Evolutionary conservation across 2,113 vertebrate species (phyloP).

Genomic region (Melanostigma gelatinosum): DNA sequence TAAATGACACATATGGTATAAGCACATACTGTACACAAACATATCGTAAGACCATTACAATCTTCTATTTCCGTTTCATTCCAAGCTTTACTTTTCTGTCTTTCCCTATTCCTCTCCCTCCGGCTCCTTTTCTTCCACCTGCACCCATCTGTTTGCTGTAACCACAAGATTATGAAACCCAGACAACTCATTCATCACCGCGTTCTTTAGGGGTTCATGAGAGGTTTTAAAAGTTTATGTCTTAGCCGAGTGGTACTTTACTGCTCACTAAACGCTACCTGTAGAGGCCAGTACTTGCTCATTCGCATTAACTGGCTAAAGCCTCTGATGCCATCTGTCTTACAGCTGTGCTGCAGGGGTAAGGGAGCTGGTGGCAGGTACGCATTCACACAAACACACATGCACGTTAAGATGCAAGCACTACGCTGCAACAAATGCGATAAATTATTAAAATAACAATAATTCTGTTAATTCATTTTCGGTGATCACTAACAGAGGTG

Average conservation of each 20-base stretch:
- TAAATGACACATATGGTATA: not conserved
- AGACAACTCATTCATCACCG: not conserved
- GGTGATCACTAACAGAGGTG: not conserved
- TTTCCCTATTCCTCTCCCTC: not conserved
- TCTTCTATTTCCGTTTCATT: not conserved
- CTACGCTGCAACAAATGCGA: slow-evolving; percentile 9
- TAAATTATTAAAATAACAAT: slow-evolving; percentile 24
- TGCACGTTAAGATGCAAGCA: not conserved
- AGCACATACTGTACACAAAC: not conserved
- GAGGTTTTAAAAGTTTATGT: slow-evolving; percentile 25
- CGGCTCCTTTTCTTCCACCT: not conserved
- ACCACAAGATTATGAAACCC: not conserved
- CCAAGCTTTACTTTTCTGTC: not conserved
- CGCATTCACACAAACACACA: not conserved
- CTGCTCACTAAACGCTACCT: slow-evolving; percentile 21
- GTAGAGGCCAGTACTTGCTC: slow-evolving; percentile 40
- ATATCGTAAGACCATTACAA: not conserved
- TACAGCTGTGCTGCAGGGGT: slow-evolving; percentile 40
- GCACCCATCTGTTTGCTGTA: not conserved
- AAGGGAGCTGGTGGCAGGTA: slow-evolving; percentile 14
- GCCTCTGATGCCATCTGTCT: slow-evolving; percentile 59
- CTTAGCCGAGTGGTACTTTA: slow-evolving; percentile 19
- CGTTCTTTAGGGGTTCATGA: slow-evolving; percentile 1
- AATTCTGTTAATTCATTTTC: slow-evolving; percentile 13
- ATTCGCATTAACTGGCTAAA: slow-evolving; percentile 26